Evolutionary conservation across 92 coral and sea anemone genomes (phyloP).

Genomic region (Umimayanthus kanabou): DNA sequence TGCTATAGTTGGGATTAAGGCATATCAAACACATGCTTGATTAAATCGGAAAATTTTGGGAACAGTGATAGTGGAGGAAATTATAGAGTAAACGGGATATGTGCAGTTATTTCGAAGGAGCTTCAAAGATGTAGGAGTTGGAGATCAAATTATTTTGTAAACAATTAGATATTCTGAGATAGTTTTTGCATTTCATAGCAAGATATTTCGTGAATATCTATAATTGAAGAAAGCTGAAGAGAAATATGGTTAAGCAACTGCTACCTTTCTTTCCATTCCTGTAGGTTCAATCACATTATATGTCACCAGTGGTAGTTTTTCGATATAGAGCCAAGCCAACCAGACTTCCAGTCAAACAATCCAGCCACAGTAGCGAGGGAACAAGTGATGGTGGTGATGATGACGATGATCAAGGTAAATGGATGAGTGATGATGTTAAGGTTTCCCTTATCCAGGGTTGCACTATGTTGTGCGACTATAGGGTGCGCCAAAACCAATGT

Average conservation of each 20-base stretch:
- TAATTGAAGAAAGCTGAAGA: neutral
- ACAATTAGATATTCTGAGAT: neutral
- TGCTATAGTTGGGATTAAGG: too few species aligned
- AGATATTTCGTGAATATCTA: too few species aligned
- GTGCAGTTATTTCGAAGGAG: too few species aligned
- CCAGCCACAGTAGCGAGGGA: conserved; percentile 39
- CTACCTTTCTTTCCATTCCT: neutral
- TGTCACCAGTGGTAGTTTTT: conserved; percentile 89
- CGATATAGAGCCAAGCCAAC: conserved; percentile 80
- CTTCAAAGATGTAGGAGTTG: too few species aligned
- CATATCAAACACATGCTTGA: too few species aligned
- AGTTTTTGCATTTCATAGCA: neutral
- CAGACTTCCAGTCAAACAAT: conserved; percentile 35
- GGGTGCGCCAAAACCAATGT: too few species aligned
- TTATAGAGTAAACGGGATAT: too few species aligned
- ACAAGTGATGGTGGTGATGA: conserved; percentile 68
- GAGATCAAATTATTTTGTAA: too few species aligned
- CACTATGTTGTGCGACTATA: too few species aligned
- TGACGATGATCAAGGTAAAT: conserved; percentile 81
- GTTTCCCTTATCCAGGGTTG: neutral
- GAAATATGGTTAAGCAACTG: neutral
- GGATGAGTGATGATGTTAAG: neutral
- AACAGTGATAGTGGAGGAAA: too few species aligned
- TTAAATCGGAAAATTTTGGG: too few species aligned
- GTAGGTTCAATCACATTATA: conserved; percentile 93